These are phyloP conservation scores for Leucania comma DNA, from an alignment of 2,888 invertebrate species.

Conservation along the genomic window DNA sequence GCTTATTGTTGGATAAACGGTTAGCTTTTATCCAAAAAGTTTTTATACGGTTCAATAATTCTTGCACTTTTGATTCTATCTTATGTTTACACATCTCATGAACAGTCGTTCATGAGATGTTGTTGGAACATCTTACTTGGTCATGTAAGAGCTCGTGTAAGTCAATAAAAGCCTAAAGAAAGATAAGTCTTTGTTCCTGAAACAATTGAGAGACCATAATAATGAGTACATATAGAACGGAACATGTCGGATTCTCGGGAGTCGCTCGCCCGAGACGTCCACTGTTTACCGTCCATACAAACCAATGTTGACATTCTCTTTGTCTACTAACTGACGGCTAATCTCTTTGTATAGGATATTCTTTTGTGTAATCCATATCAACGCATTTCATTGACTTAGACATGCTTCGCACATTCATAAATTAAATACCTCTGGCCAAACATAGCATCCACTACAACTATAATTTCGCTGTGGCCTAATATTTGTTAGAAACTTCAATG, in stretches of 20 bases:
- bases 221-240: constrained; percentile 66
- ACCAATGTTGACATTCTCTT: constrained; percentile 88
- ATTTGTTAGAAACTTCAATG: constrained; percentile 40
- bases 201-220: constrained; percentile 76
- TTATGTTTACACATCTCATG: background rate
- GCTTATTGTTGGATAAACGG: constrained; percentile 26
- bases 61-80: background rate
- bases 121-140: background rate
- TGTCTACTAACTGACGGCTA: constrained; percentile 85
- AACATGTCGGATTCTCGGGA: constrained; percentile 82
- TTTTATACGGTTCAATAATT: background rate
- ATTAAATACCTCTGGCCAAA: constrained; percentile 12
- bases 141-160: constrained; percentile 20
- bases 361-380: constrained; percentile 77
- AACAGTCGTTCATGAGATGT: no score
- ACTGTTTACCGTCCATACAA: constrained; percentile 84
- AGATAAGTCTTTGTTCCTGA: constrained; percentile 77
- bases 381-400: constrained; percentile 64
- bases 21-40: constrained; percentile 14
- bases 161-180: constrained; percentile 58
- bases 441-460: constrained; percentile 17
- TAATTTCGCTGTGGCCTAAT: constrained; percentile 25
- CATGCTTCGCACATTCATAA: constrained; percentile 22
- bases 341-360: constrained; percentile 83
- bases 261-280: constrained; percentile 75